Evolutionary conservation across 2,888 invertebrate genomes (phyloP), one percentile per base, ranked within the genome.

Genomic region (Ferrisia virgata): DNA sequence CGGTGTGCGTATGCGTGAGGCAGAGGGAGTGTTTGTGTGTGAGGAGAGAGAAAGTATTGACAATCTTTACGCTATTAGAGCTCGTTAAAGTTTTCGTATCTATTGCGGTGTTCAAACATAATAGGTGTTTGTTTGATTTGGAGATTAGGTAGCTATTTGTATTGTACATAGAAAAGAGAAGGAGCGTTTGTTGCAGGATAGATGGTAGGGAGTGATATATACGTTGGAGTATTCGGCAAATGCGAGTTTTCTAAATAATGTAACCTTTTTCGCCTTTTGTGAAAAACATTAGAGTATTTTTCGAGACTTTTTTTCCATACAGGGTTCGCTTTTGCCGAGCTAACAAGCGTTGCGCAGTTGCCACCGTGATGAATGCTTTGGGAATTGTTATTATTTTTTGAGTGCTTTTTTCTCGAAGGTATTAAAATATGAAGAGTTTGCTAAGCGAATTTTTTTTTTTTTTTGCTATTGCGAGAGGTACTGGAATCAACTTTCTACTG

Each of bases 331-430:
- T 64, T 64, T 28, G 28, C 28, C 58, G 25, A 25, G 25, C 28
- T 64, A 64, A 25, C 28, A 28, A 28, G 64, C 64, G 64, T 28
- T 11, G 15, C 28, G 64, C 15, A 64, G 28, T 64, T 28, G 64
- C 64, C 28, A 64, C 28, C 2, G 64, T 64, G 64, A 64, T 64
- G 64, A 28, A 64, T 64, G 28, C 64, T 64, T 28, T 64, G 64
- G 64, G 64, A 64, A 64, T 64, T 58, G 58, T 58, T 64, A 64
- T 64, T 64, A 64, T 64, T 64, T 64, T 53, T 53, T 15, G 64
- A 64, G 64, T 64, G 28, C 64, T 64, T 28, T 28, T 64, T 64
- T 64, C 28, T 64, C 11, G 2, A 28, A 64, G 4, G 64, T 64
- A 64, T 28, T 31, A 64, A 64, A 53, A 53, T 53, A 22, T 53